Percentiles rank a stretch among this genome's conserved stretches.
Conservation (phyloP, 2,888 invertebrate genomes). For the Drosophila fungiperda region DNA sequence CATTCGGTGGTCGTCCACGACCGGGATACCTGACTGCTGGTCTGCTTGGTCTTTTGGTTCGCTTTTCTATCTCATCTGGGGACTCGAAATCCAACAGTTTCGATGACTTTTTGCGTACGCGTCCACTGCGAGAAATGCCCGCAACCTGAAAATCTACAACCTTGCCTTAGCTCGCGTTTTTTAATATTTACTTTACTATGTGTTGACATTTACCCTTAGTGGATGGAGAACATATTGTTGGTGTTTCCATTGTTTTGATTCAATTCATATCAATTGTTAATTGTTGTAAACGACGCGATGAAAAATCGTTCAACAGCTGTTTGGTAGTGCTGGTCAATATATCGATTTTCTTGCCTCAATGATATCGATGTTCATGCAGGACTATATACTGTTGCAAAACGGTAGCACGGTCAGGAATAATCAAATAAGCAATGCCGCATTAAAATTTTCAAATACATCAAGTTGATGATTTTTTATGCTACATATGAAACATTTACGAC, state of each 20-base stretch:
- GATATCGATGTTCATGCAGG: neutral
- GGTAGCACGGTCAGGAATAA: neutral
- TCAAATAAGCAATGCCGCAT: neutral
- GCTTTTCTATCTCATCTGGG: conserved; percentile 91
- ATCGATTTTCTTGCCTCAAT: neutral
- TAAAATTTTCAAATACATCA: neutral
- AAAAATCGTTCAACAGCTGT: conserved; percentile 44
- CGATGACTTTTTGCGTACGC: conserved; percentile 97
- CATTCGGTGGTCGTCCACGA: conserved; percentile 67
- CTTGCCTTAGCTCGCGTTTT: conserved; percentile 5
- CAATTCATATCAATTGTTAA: conserved; percentile 31
- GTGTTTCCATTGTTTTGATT: conserved; percentile 51
- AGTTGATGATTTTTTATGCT: neutral
- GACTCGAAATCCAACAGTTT: conserved; percentile 97
- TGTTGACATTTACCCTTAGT: conserved; percentile 32
- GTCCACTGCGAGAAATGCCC: conserved; percentile 94
- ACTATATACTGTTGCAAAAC: neutral
- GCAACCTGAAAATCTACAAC: conserved; percentile 91
- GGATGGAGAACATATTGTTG: conserved; percentile 23
- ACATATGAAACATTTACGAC: neutral
- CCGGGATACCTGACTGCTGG: conserved; percentile 56
- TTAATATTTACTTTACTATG: neutral
- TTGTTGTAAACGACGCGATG: conserved; percentile 58
- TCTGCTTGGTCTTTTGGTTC: conserved; percentile 51
- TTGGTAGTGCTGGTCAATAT: neutral